phyloP scores from a whole-genome alignment of 1,140 invertebrate species.

The Drosophila cardini region DNA sequence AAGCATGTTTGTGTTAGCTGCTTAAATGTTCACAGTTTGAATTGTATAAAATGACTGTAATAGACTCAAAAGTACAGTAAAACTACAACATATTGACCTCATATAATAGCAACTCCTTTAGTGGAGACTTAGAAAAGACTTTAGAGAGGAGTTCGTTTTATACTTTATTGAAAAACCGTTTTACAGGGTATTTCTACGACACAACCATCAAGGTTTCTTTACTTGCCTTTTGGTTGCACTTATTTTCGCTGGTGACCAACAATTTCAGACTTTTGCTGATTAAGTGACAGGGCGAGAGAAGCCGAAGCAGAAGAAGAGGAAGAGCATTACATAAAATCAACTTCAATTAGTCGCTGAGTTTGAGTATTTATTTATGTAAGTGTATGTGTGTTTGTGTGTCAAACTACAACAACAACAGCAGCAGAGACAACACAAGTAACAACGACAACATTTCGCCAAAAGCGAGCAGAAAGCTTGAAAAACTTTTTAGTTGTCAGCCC shows the following conservation, averaged over 20 bases:
- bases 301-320: background rate
- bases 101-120: too few species aligned
- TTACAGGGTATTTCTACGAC: too few species aligned
- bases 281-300: slow-evolving; percentile 21
- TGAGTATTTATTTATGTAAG: slow-evolving; percentile 23
- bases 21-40: background rate
- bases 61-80: background rate
- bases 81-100: too few species aligned
- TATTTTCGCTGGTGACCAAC: slow-evolving; percentile 36
- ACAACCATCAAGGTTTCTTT: background rate
- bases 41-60: background rate
- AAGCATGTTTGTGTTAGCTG: background rate
- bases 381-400: background rate
- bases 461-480: slow-evolving; percentile 39
- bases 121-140: too few species aligned
- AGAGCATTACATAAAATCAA: slow-evolving; percentile 48
- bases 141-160: too few species aligned
- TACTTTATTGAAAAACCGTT: too few species aligned
- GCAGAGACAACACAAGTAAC: too few species aligned
- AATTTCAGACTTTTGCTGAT: slow-evolving; percentile 26
- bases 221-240: slow-evolving; percentile 18
- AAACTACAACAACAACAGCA: background rate
- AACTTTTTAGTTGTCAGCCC: slow-evolving; percentile 64
- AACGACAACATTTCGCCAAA: slow-evolving; percentile 59
- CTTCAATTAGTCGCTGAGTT: slow-evolving; percentile 36